phyloP scores from a whole-genome alignment of 2,113 vertebrate genomes.

The Sciurus niger region DNA sequence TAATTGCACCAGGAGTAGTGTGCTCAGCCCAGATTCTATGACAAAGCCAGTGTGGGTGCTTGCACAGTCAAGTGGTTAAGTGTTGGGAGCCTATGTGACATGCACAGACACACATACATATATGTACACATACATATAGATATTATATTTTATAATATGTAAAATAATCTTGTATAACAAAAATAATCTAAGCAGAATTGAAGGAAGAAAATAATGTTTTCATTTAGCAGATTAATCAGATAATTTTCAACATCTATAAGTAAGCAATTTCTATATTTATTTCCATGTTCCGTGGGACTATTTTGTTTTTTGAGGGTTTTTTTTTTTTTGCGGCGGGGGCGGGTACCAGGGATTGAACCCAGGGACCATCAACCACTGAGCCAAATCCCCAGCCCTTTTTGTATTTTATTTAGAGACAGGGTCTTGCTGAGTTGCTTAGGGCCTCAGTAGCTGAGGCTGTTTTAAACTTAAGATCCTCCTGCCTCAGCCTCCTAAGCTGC shows the following conservation, averaged over 20 bases:
- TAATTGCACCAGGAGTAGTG: background rate
- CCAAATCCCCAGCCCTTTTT: too few species aligned
- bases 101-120: background rate
- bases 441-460: too few species aligned
- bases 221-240: conserved; percentile 62
- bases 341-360: too few species aligned
- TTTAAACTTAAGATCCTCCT: too few species aligned
- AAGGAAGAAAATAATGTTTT: conserved; percentile 22
- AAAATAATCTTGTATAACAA: background rate
- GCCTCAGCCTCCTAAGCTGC: too few species aligned
- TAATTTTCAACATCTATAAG: conserved; percentile 65
- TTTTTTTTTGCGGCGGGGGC: too few species aligned
- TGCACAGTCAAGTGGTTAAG: background rate
- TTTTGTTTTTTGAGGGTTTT: too few species aligned
- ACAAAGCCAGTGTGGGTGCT: background rate
- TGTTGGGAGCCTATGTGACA: background rate
- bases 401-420: too few species aligned
- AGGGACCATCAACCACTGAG: too few species aligned
- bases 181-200: conserved; percentile 43
- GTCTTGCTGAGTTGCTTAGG: too few species aligned
- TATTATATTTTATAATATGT: background rate
- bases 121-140: background rate
- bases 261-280: conserved; percentile 72
- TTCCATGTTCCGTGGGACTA: conserved; percentile 64
- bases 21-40: background rate